Conservation (phyloP, 2,797 vertebrate species). For the Pelochelys cantorii region DNA sequence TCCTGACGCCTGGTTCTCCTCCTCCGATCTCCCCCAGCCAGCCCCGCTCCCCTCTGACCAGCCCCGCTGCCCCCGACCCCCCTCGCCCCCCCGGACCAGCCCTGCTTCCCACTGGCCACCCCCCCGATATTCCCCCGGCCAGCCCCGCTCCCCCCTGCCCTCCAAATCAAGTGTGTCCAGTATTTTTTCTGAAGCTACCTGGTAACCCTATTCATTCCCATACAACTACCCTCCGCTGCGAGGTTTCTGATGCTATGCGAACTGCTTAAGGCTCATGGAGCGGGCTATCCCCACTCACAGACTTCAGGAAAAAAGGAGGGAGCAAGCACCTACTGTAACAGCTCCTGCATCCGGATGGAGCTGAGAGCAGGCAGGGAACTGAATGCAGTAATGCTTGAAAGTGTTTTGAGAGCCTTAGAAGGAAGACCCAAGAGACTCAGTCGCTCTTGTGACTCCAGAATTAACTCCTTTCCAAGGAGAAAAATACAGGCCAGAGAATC, state of each 20-base stretch:
- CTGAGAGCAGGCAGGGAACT: not conserved
- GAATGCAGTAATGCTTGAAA: not conserved
- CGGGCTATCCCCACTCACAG: not conserved
- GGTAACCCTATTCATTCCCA: not conserved
- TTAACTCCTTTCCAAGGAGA: not conserved
- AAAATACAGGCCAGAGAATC: not conserved
- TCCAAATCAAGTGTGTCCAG: too few relatives aligned
- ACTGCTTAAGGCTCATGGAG: not conserved
- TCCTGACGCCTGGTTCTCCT: too few relatives aligned
- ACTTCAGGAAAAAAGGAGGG: not conserved
- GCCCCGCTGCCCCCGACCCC: too few relatives aligned
- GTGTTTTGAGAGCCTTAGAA: not conserved
- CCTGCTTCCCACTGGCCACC: too few relatives aligned
- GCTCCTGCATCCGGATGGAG: not conserved
- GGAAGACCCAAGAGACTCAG: not conserved
- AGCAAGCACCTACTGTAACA: not conserved
- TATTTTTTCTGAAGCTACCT: too few relatives aligned
- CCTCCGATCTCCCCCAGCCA: too few relatives aligned
- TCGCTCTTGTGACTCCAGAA: not conserved
- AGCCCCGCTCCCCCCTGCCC: too few relatives aligned
- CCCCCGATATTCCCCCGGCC: too few relatives aligned
- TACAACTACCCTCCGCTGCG: not conserved
- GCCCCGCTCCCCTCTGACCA: too few relatives aligned
- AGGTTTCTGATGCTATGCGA: not conserved
- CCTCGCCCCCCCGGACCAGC: too few relatives aligned